Conservation (phyloP, 2,888 invertebrate species). For the Dexiosoma caninum region DNA sequence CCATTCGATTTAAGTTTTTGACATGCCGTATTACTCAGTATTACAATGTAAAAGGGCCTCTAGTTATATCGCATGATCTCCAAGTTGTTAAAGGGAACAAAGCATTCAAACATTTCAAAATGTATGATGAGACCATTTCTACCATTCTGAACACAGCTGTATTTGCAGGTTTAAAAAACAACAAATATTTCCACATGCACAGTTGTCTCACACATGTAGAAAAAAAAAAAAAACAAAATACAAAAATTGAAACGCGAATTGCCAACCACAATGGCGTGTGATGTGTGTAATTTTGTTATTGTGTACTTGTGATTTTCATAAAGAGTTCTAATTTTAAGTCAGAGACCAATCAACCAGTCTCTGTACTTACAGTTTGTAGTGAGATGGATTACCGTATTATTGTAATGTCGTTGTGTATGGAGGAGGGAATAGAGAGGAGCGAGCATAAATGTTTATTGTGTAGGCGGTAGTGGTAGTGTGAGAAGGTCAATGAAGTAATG, state of each 20-base stretch:
- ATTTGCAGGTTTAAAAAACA: too few relatives aligned
- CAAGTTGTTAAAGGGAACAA: too few relatives aligned
- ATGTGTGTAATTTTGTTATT: background rate
- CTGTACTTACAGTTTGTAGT: background rate
- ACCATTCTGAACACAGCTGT: too few relatives aligned
- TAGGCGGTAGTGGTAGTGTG: constrained; percentile 42
- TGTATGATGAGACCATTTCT: too few relatives aligned
- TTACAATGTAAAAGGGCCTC: too few relatives aligned
- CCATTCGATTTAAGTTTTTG: too few relatives aligned
- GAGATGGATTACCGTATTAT: background rate
- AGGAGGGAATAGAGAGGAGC: background rate
- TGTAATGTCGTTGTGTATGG: too few relatives aligned
- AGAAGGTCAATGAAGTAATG: constrained; percentile 59
- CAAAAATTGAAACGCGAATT: constrained; percentile 27
- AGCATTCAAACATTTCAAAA: too few relatives aligned
- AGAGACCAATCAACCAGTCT: background rate
- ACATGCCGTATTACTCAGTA: too few relatives aligned
- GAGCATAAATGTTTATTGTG: background rate
- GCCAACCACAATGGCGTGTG: constrained; percentile 33
- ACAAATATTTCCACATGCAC: background rate
- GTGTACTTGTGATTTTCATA: constrained; percentile 37
- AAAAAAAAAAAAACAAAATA: too few relatives aligned
- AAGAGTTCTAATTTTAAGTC: constrained; percentile 12
- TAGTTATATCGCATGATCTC: too few relatives aligned
- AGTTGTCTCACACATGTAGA: background rate